Base-by-base conservation (phyloP, 1,140 invertebrate genomes). In the Ericerus pela region DNA sequence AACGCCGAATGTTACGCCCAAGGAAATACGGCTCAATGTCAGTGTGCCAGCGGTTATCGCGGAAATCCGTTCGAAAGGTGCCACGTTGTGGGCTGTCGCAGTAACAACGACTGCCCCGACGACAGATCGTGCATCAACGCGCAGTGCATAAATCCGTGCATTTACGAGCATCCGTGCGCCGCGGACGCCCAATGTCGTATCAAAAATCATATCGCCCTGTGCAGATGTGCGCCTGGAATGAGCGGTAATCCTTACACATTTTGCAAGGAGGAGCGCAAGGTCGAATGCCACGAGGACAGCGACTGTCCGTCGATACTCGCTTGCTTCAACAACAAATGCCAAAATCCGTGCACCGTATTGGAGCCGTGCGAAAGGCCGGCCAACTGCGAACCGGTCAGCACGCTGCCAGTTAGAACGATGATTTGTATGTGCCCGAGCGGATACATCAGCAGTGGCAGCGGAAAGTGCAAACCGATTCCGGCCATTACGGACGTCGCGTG, bases 391-490 rank as follows among this genome's bases (percentile, higher is more conserved):
- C 87, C 91, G 0, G 76, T 85, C 20, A 77, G 83, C 11, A 84
- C 86, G 1, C 67, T 81, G 18, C 88, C 89, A 0, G 81, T 92
- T 1, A 75, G 87, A 41, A 90, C 88, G 0, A 88, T 93, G 85
- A 75, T 88, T 11, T 94, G 90, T 63, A 76, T 83, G 0, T 93
- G 89, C 64, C 87, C 88, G 18, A 80, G 80, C 57, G 86, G 88
- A n/a, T 91, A 88, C 61, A 78, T 88, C 1, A 88, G 84, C 66
- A 81, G 79, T 61, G 84, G 85, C 54, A 88, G 80, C 62, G 87
- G 84, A 51, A 79, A 78, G 36, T 88, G 85, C 65, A 77, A 80
- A 57, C 76, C 84, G 1, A 79, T 79, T 1, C 77, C 74, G 30
- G 76, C 82, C 0, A 70, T 85, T 1, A 68, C 72, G 4, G 72